phyloP scores from a whole-genome alignment of 2,113 vertebrate genomes.

The Oreochromis tanganicae region DNA sequence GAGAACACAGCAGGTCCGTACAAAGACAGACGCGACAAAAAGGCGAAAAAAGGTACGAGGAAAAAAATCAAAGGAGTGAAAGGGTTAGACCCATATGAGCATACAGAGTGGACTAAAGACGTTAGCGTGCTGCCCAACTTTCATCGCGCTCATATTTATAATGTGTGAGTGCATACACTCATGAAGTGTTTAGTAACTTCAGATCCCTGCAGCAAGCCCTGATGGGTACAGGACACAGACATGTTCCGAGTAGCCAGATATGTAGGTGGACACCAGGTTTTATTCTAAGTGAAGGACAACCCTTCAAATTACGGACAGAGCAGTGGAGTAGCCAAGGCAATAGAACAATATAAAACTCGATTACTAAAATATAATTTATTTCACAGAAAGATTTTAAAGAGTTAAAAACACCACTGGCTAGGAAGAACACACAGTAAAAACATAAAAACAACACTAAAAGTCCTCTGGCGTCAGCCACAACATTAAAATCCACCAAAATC shows the following conservation, averaged over 20 bases:
- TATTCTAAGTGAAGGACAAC: not conserved
- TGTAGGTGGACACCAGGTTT: not conserved
- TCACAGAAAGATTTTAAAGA: not conserved
- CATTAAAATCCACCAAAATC: not conserved
- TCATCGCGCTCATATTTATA: not conserved
- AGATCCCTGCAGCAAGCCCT: not conserved
- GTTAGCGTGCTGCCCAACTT: not conserved
- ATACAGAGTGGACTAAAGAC: too few species aligned
- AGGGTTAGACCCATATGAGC: too few species aligned
- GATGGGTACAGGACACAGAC: not conserved
- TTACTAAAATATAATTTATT: not conserved
- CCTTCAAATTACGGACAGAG: not conserved
- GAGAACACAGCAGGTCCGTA: fast-evolving
- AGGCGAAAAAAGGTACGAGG: not conserved
- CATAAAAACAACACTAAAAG: not conserved
- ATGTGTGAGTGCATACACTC: not conserved
- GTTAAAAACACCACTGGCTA: not conserved
- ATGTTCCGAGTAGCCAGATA: not conserved
- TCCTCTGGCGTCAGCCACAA: not conserved
- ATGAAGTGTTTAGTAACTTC: not conserved
- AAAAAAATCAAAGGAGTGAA: too few species aligned
- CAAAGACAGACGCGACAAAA: not conserved
- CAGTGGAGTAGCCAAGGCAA: not conserved
- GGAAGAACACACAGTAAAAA: not conserved
- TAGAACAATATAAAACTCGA: not conserved